Evolutionary conservation across 1,140 invertebrate genomes (phyloP).

Genomic region (Heliconius hewitsoni): DNA sequence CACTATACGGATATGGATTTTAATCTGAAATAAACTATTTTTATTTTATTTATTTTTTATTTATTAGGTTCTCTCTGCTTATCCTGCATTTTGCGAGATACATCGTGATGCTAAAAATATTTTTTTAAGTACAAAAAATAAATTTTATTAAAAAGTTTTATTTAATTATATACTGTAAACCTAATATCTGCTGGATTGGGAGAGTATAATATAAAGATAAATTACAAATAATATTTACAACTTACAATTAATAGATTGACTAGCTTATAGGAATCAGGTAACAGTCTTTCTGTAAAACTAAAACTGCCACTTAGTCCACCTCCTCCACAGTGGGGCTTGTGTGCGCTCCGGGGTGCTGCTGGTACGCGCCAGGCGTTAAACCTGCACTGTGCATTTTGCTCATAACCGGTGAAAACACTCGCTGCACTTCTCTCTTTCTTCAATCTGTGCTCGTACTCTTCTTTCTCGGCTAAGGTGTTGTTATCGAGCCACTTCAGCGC

Average conservation of each 20-base stretch:
- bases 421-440: constrained; percentile 84
- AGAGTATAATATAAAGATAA: constrained; percentile 26
- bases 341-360: constrained; percentile 29
- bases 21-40: too few relatives aligned
- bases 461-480: constrained; percentile 88
- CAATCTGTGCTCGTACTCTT: constrained; percentile 89
- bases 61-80: too few relatives aligned
- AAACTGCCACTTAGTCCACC: constrained; percentile 75
- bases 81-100: too few relatives aligned
- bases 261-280: background rate
- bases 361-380: constrained; percentile 39
- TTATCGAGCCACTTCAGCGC: constrained; percentile 82
- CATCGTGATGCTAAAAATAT: too few relatives aligned
- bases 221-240: constrained; percentile 38
- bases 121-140: background rate
- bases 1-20: too few relatives aligned
- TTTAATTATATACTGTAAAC: background rate
- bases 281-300: background rate
- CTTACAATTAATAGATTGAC: constrained; percentile 9
- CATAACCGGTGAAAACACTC: constrained; percentile 87
- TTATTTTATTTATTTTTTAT: too few relatives aligned
- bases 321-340: constrained; percentile 87
- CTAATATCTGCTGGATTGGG: constrained; percentile 22
- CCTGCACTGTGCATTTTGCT: constrained; percentile 86
- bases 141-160: background rate